Percentiles rank a stretch among this genome's conserved stretches.
These are phyloP conservation scores for Neocrepidodera transversa DNA, from an alignment of 2,888 invertebrate species.

Conservation along the genomic window DNA sequence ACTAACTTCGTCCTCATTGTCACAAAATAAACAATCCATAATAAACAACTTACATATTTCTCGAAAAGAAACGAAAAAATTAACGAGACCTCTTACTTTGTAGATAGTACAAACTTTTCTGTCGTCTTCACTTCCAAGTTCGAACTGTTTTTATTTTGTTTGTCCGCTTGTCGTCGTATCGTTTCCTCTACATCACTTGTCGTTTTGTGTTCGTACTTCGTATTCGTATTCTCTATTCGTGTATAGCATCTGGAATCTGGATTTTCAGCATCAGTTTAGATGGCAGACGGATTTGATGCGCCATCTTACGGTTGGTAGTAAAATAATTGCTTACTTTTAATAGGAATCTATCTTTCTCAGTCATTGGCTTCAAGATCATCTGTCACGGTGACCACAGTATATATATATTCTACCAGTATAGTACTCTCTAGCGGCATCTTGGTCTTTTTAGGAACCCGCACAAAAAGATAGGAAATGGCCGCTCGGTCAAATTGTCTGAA, in stretches of 20 bases:
- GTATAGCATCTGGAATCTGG: conserved; percentile 8
- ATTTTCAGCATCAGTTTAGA: conserved; percentile 8
- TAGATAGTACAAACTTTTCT: background rate
- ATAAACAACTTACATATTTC: conserved; percentile 30
- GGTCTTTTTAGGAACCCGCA: too few relatives aligned
- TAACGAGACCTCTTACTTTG: conserved; percentile 11
- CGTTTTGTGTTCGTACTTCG: conserved; percentile 3
- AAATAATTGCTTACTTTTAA: too few relatives aligned
- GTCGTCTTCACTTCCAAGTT: background rate
- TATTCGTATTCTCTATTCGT: too few relatives aligned
- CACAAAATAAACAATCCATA: conserved; percentile 42
- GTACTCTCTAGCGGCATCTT: too few relatives aligned
- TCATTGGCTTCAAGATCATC: too few relatives aligned
- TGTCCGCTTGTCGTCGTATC: background rate
- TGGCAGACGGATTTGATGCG: too few relatives aligned
- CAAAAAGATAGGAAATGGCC: too few relatives aligned
- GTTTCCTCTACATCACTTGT: background rate
- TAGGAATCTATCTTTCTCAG: too few relatives aligned
- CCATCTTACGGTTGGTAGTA: too few relatives aligned
- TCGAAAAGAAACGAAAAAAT: conserved; percentile 14
- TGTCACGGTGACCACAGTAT: too few relatives aligned
- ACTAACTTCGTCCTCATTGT: conserved; percentile 46
- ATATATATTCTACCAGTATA: too few relatives aligned
- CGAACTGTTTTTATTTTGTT: conserved; percentile 8
- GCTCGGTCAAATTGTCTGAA: too few relatives aligned